These are phyloP conservation scores for Antheraea mylitta DNA, from an alignment of 1,140 invertebrate genomes.

Conservation along the genomic window DNA sequence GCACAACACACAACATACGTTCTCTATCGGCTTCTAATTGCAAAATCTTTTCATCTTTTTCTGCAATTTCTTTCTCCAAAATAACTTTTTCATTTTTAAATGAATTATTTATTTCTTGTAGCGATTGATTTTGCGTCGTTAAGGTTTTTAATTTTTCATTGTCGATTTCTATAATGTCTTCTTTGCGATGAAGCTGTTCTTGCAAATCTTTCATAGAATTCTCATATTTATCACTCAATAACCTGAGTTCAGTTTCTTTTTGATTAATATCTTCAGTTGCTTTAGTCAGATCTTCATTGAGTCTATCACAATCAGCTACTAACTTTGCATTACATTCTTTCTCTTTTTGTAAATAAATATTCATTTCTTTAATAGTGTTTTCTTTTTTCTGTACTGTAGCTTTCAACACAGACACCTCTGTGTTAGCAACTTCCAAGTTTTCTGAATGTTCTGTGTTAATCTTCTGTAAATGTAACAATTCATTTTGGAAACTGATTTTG, in stretches of 20 bases:
- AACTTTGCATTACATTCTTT: conserved; percentile 14
- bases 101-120: conserved; percentile 14
- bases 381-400: conserved; percentile 26
- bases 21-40: conserved; percentile 21
- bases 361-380: conserved; percentile 21
- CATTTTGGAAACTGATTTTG: conserved; percentile 41
- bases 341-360: conserved; percentile 27
- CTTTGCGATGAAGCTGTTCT: conserved; percentile 19
- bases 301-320: conserved; percentile 13
- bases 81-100: conserved; percentile 22
- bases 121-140: conserved; percentile 18
- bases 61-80: conserved; percentile 17
- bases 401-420: conserved; percentile 17
- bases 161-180: conserved; percentile 10
- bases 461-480: conserved; percentile 21
- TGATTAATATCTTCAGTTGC: conserved; percentile 12
- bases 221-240: conserved; percentile 13
- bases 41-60: conserved; percentile 19
- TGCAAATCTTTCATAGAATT: conserved; percentile 16
- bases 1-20: not conserved
- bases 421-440: conserved; percentile 21
- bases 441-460: conserved; percentile 22
- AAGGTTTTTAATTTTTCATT: conserved; percentile 13
- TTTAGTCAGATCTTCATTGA: conserved; percentile 15
- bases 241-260: conserved; percentile 14